A percentile compares a stretch with the other conserved stretches of the same genome.
These are phyloP conservation scores for Luidia sarsii DNA, from an alignment of 53 echinoderm and acorn worm genomes.

Conservation along the genomic window DNA sequence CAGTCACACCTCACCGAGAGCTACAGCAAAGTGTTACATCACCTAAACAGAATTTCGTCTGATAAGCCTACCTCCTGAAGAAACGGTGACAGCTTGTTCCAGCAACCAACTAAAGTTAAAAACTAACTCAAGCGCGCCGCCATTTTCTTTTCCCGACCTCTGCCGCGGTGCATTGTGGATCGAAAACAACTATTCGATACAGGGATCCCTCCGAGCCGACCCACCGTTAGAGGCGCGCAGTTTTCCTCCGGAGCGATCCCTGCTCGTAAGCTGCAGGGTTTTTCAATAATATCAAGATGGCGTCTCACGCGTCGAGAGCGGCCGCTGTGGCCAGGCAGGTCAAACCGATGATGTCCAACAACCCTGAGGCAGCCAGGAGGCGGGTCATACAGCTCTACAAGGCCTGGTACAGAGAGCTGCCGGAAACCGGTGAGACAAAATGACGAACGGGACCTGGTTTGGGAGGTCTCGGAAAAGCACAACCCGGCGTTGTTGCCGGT, in stretches of 20 bases:
- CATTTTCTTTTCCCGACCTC: no score
- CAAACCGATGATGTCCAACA: constrained; percentile 90
- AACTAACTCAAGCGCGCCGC: no score
- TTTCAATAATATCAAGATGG: constrained; percentile 65
- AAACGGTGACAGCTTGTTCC: no score
- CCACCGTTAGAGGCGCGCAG: not conserved
- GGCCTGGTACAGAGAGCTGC: constrained; percentile 98
- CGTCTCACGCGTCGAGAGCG: constrained; percentile 81
- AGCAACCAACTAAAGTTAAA: no score
- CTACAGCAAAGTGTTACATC: no score
- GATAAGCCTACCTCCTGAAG: no score
- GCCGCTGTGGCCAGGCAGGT: constrained; percentile 84
- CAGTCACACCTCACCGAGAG: no score
- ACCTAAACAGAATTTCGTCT: no score
- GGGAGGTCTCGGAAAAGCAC: no score
- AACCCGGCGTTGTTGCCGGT: no score
- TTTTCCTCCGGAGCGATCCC: not conserved
- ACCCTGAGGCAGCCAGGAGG: constrained; percentile 81
- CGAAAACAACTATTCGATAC: not conserved
- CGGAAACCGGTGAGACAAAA: constrained; percentile 86
- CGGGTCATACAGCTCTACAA: constrained; percentile 91
- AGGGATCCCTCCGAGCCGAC: not conserved
- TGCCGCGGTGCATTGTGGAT: not conserved
- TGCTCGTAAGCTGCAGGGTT: not conserved
- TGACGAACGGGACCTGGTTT: no score